A percentile compares a stretch with the other conserved stretches of the same genome.
These are phyloP conservation scores for Cataglyphis cursor DNA, from an alignment of 2,888 invertebrate species.

Conservation along the genomic window DNA sequence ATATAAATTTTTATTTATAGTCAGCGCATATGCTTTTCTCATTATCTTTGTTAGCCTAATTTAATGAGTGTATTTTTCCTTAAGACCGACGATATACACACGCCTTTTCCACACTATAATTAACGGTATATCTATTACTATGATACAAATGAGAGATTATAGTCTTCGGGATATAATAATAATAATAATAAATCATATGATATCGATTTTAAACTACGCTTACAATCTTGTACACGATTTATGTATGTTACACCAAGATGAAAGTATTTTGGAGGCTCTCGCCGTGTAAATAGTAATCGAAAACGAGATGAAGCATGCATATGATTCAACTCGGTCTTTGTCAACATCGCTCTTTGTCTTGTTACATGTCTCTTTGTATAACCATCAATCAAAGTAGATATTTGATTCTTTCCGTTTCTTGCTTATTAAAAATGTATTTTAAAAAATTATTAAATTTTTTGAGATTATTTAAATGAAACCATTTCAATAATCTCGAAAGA, in stretches of 20 bases:
- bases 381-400: constrained; percentile 21
- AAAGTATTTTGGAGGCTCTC: constrained; percentile 35
- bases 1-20: constrained; percentile 14
- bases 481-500: constrained; percentile 17
- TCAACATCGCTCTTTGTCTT: background rate
- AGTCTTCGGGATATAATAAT: constrained; percentile 38
- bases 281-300: constrained; percentile 27
- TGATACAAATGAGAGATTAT: constrained; percentile 39
- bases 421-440: constrained; percentile 17
- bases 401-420: constrained; percentile 10
- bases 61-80: constrained; percentile 8
- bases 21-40: background rate
- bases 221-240: constrained; percentile 24
- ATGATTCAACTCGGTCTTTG: background rate
- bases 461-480: background rate
- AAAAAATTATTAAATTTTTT: background rate
- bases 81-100: constrained; percentile 41
- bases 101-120: background rate
- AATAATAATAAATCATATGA: constrained; percentile 32
- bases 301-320: constrained; percentile 3
- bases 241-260: constrained; percentile 24
- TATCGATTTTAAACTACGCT: constrained; percentile 22
- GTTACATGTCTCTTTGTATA: background rate
- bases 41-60: background rate
- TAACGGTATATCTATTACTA: constrained; percentile 24